A percentile compares a stretch with the other conserved stretches of the same genome.
These are phyloP conservation scores for Aurelia sp. DNA, from an alignment of 30 jellyfish, hydroid and myxozoan species.

Conservation along the genomic window DNA sequence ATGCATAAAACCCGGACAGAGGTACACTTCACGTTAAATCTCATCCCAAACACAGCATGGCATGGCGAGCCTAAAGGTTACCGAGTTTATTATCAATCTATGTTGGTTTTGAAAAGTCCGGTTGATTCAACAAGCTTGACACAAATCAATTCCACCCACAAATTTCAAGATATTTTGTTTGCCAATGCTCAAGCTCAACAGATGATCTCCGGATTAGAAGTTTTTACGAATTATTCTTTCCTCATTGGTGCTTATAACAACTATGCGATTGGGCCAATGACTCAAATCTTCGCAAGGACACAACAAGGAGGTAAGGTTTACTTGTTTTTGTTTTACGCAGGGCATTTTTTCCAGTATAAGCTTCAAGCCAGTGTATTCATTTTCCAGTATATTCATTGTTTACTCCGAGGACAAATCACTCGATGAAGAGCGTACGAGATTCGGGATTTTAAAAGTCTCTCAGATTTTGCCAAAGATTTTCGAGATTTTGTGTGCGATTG, in stretches of 20 bases:
- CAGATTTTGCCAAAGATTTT: no score
- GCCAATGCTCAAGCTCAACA: not conserved
- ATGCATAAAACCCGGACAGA: not conserved
- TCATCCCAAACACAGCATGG: conserved; percentile 1
- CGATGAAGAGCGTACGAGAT: no score
- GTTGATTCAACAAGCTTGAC: conserved; percentile 7
- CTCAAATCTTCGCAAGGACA: conserved; percentile 35
- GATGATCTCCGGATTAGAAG: conserved; percentile 16
- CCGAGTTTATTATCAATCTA: conserved; percentile 35
- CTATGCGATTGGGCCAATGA: conserved; percentile 17
- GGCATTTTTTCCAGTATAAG: not conserved
- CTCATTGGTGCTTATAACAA: conserved; percentile 30
- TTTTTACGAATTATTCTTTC: conserved; percentile 55
- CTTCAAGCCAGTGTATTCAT: no score
- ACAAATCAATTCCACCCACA: not conserved
- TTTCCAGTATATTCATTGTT: no score
- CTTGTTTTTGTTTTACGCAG: no score
- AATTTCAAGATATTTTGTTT: no score
- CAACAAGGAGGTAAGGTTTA: conserved; percentile 33
- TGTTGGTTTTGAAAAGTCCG: not conserved
- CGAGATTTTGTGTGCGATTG: no score
- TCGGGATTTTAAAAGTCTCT: no score
- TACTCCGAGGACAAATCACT: no score
- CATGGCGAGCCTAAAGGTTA: conserved; percentile 20
- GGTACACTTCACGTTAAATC: not conserved